Percentiles rank a stretch among this genome's conserved stretches.
These are phyloP conservation scores for Oncopodura yosiiana DNA, from an alignment of 1,140 invertebrate species.

Conservation along the genomic window DNA sequence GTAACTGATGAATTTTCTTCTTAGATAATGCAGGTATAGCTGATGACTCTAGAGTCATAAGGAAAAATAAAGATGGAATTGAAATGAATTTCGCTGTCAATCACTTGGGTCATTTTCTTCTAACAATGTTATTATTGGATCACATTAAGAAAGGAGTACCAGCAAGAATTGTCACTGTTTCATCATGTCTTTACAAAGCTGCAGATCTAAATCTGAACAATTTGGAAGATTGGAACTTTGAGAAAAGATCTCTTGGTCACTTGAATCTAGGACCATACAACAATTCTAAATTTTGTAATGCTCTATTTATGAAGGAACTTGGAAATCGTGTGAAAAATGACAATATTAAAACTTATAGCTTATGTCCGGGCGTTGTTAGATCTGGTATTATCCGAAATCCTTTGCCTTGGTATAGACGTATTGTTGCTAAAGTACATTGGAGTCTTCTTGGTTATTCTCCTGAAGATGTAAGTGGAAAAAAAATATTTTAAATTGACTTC, in stretches of 20 bases:
- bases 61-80: slow-evolving; percentile 63
- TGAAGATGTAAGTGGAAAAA: too few species aligned
- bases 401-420: not conserved
- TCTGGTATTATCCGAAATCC: not conserved
- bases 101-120: slow-evolving; percentile 71
- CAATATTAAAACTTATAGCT: not conserved
- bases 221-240: too few species aligned
- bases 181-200: slow-evolving; percentile 6
- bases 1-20: too few species aligned
- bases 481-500: too few species aligned
- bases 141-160: slow-evolving; percentile 1
- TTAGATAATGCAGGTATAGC: slow-evolving; percentile 7
- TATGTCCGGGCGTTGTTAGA: slow-evolving; percentile 2
- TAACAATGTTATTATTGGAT: slow-evolving; percentile 49
- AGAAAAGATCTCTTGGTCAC: too few species aligned
- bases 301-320: slow-evolving; percentile 38
- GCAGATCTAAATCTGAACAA: too few species aligned
- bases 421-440: not conserved
- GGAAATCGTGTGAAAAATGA: slow-evolving; percentile 31
- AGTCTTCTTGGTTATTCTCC: too few species aligned
- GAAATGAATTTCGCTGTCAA: slow-evolving; percentile 73
- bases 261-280: slow-evolving; percentile 40
- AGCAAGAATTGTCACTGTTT: too few species aligned
- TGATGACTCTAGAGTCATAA: not conserved
- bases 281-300: slow-evolving; percentile 40